A percentile compares a stretch with the other conserved stretches of the same genome.
phyloP scores from a whole-genome alignment of 2,888 invertebrate species.

The Platycnemis pennipes region DNA sequence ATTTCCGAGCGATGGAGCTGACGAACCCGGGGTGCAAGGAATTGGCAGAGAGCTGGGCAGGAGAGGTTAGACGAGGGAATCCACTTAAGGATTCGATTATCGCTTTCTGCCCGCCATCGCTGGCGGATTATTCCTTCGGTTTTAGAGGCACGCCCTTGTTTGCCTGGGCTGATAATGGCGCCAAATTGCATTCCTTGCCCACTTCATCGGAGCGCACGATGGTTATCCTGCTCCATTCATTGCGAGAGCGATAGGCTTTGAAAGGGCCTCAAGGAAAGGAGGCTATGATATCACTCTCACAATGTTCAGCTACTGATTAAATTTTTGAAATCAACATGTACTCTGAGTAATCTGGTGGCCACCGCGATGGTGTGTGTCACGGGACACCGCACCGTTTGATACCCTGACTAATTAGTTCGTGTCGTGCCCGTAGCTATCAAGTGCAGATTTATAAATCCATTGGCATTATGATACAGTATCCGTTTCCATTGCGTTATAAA shows the following conservation, averaged over 20 bases:
- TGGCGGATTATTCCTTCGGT: neutral
- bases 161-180: neutral
- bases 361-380: too few species aligned
- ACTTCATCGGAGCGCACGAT: neutral
- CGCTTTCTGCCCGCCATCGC: neutral
- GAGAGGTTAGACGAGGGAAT: neutral
- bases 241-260: neutral
- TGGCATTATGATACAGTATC: too few species aligned
- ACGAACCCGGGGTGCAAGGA: neutral
- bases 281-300: neutral
- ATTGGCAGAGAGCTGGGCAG: neutral
- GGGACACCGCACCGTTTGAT: too few species aligned
- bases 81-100: conserved; percentile 22
- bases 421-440: too few species aligned
- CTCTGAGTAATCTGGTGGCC: too few species aligned
- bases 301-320: too few species aligned
- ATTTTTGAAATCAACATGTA: too few species aligned
- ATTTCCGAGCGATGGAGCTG: neutral
- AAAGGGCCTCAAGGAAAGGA: too few species aligned
- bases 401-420: too few species aligned
- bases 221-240: neutral
- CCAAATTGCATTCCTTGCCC: neutral
- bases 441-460: too few species aligned
- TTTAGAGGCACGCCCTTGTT: neutral
- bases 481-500: too few species aligned